phyloP scores from a whole-genome alignment of 2,797 vertebrate genomes.

The Argyrosomus regius region DNA sequence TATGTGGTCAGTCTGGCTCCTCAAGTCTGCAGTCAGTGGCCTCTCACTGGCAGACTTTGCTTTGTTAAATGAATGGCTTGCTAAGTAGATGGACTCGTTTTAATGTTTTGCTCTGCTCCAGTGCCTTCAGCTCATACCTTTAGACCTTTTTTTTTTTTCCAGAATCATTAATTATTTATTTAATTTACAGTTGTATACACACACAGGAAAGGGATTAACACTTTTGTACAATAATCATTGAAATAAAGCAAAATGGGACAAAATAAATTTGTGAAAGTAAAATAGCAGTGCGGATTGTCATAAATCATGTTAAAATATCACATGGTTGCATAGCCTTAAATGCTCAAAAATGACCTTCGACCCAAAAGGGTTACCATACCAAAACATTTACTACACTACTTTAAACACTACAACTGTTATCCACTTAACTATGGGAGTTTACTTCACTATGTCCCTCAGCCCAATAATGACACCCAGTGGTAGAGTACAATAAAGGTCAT shows the following conservation, averaged over 20 bases:
- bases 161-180: slow-evolving; percentile 22
- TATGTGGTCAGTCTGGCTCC: slow-evolving; percentile 81
- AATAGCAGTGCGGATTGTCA: slow-evolving; percentile 12
- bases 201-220: neutral
- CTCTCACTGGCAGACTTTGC: slow-evolving; percentile 74
- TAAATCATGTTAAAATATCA: neutral
- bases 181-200: slow-evolving; percentile 10
- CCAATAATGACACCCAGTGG: slow-evolving; percentile 79
- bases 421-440: neutral
- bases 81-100: slow-evolving; percentile 67
- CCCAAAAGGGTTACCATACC: slow-evolving; percentile 5
- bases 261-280: slow-evolving; percentile 15
- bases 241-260: slow-evolving; percentile 8
- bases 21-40: slow-evolving; percentile 73
- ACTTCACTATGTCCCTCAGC: slow-evolving; percentile 39
- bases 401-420: neutral
- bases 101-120: slow-evolving; percentile 60
- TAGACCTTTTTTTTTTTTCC: slow-evolving; percentile 36
- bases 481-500: slow-evolving; percentile 45
- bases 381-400: slow-evolving; percentile 1
- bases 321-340: neutral
- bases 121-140: slow-evolving; percentile 41
- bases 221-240: slow-evolving; percentile 1
- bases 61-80: slow-evolving; percentile 72
- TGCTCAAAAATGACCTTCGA: neutral